phyloP scores from a whole-genome alignment of 2,888 invertebrate genomes.

The Glaucopsyche alexis region DNA sequence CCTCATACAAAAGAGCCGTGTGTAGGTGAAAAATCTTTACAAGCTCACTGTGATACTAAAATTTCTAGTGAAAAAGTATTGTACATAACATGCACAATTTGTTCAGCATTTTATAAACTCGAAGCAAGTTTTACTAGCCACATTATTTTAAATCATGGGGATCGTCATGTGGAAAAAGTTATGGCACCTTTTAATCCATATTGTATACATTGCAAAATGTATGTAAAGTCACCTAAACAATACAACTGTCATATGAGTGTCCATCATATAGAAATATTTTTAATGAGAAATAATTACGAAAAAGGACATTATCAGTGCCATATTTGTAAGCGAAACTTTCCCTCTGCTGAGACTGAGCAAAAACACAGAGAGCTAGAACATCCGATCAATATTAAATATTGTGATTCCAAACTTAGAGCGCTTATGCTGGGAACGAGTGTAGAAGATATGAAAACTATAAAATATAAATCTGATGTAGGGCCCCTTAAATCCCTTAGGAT shows the following conservation, averaged over 20 bases:
- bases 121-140: not conserved
- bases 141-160: constrained; percentile 3
- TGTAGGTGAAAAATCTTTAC: not conserved
- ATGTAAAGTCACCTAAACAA: not conserved
- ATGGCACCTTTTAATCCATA: constrained; percentile 7
- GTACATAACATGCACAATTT: not conserved
- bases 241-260: constrained; percentile 34
- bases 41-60: not conserved
- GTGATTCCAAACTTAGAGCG: not conserved
- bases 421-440: not conserved
- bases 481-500: not conserved
- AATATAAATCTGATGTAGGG: not conserved
- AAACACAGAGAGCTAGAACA: constrained; percentile 36
- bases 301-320: constrained; percentile 33
- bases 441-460: not conserved
- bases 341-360: constrained; percentile 30
- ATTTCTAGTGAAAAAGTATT: not conserved
- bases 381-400: not conserved
- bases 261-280: constrained; percentile 20
- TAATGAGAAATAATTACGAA: constrained; percentile 2
- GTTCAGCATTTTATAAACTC: constrained; percentile 7
- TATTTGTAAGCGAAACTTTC: constrained; percentile 34
- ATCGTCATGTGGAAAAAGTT: not conserved
- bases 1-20: constrained; percentile 30
- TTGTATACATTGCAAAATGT: not conserved